Base-by-base conservation (phyloP, 2,888 invertebrate genomes). In the Metellina segmentata region DNA sequence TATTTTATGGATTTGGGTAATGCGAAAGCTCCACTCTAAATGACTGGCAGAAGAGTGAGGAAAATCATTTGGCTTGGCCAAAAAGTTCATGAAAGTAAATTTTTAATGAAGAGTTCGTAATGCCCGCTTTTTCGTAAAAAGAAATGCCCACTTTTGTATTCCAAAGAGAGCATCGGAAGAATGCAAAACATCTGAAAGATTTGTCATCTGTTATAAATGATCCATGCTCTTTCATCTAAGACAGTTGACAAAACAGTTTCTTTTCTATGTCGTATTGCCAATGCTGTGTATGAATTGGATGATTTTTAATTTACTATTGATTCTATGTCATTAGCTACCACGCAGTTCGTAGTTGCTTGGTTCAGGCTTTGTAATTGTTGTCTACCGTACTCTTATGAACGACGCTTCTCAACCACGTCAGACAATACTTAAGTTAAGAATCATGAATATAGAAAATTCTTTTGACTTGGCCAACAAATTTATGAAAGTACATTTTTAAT, bases 1-100 rank as follows among this genome's bases (percentile, higher is more conserved):
- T 82, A 82, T 82, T 82, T 82, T 70, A 82, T 82, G 71, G 82
- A 70, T 82, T 82, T 79, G 53, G 79, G 61, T 79, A 79, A 79
- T 79, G 79, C 61, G 61, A n/a, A 79, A 79, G 79, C 34, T 79
- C 79, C 79, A 79, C 53, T 61, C 61, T 61, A 79, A 79, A 79
- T 79, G 79, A 79, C 79, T 79, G 20, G 79, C 34, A 79, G 79
- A 79, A 16, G 61, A 79, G 79, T 77, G 52, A 61, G 34, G 79
- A 79, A 78, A 79, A 79, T 79, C 79, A 79, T 79, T 61, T 79
- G 53, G 16, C 34, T 61, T 34, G 78, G 79, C 53, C 20, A 61
- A 61, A 61, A 79, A 61, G 79, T 79, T 79, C 79, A 79, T 61
- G 79, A 79, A 53, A 79, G 79, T 79, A 79, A 79, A 79, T 79